These are phyloP conservation scores for Hemistola chrysoprasaria DNA, from an alignment of 2,888 invertebrate species.

Conservation along the genomic window DNA sequence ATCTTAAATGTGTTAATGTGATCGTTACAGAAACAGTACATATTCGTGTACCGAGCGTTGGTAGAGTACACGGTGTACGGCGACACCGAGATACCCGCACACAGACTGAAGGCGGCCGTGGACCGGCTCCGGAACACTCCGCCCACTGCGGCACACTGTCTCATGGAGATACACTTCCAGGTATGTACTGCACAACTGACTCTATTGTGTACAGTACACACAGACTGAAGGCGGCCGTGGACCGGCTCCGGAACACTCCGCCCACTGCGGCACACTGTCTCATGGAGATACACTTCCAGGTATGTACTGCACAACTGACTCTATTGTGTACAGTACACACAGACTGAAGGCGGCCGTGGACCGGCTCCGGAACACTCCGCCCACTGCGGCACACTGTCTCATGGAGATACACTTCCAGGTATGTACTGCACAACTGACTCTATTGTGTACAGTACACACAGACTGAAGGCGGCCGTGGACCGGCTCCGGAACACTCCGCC, in stretches of 20 bases:
- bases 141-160: constrained; percentile 87
- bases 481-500: constrained; percentile 88
- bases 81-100: constrained; percentile 92
- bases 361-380: constrained; percentile 87
- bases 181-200: constrained; percentile 65
- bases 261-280: constrained; percentile 88
- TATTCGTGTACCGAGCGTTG: constrained; percentile 96
- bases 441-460: too few species aligned
- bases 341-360: constrained; percentile 88
- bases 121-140: constrained; percentile 89
- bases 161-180: constrained; percentile 93
- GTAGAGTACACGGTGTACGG: constrained; percentile 96
- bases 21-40: constrained; percentile 98
- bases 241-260: constrained; percentile 87
- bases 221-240: constrained; percentile 87
- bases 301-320: constrained; percentile 50
- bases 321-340: too few species aligned
- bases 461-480: constrained; percentile 88
- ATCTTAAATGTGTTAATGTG: too few species aligned
- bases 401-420: constrained; percentile 95
- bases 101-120: constrained; percentile 86
- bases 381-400: constrained; percentile 87
- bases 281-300: constrained; percentile 94
- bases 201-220: too few species aligned
- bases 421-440: constrained; percentile 21